Percentiles rank a stretch among this genome's conserved stretches.
phyloP scores from a whole-genome alignment of 2,113 vertebrate species.

The Sakesphorus luctuosus region DNA sequence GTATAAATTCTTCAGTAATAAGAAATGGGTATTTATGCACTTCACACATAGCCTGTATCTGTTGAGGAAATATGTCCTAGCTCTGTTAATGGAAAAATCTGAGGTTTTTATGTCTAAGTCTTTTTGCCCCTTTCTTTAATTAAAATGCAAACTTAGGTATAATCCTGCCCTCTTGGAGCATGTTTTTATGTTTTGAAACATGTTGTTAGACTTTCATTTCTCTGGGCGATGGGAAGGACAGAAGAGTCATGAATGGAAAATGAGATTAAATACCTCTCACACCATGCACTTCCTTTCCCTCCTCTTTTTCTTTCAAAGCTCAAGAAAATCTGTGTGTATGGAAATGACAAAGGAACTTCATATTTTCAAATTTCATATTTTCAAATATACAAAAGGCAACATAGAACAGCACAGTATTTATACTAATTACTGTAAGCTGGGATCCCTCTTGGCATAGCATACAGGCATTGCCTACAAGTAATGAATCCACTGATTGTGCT shows the following conservation, averaged over 20 bases:
- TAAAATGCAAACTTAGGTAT: neutral
- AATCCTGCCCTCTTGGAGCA: neutral
- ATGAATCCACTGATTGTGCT: neutral
- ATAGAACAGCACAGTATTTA: neutral
- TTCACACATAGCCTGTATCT: neutral
- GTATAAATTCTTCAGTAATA: slow-evolving; percentile 23
- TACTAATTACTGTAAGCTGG: neutral
- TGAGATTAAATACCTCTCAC: neutral
- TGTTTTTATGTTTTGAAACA: neutral
- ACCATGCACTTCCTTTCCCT: neutral
- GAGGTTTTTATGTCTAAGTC: neutral
- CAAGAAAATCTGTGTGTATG: neutral
- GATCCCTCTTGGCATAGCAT: neutral
- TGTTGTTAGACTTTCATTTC: neutral
- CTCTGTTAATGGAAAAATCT: neutral
- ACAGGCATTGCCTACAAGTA: neutral
- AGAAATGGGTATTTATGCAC: slow-evolving; percentile 8
- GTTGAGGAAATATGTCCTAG: neutral
- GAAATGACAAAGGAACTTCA: neutral
- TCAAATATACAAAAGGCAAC: neutral
- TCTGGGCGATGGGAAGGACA: neutral
- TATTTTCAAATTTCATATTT: neutral
- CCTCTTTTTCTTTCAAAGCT: neutral
- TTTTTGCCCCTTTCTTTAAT: neutral
- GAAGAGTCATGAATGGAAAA: neutral